Percentiles rank a stretch among this genome's conserved stretches.
These are phyloP conservation scores for Champsocephalus gunnari DNA, from an alignment of 2,797 vertebrate species.

Conservation along the genomic window DNA sequence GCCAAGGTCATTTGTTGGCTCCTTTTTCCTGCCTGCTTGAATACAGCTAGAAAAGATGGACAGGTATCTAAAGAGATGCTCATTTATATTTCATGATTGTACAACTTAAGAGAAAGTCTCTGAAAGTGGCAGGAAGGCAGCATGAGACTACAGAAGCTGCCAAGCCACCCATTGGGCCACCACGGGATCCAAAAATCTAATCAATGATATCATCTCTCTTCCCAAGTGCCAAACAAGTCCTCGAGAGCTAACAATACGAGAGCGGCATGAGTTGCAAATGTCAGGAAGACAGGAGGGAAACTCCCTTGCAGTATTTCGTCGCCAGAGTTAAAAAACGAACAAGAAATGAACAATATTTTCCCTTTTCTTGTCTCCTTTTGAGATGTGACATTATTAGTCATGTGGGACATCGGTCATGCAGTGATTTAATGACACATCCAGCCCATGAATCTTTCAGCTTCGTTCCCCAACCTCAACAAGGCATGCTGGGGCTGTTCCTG, in stretches of 20 bases:
- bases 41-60: neutral
- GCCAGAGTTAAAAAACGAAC: conserved; percentile 47
- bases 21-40: neutral
- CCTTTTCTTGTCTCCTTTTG: conserved; percentile 78
- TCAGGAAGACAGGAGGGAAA: conserved; percentile 17
- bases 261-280: conserved; percentile 30
- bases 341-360: conserved; percentile 72
- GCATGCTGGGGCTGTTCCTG: conserved; percentile 82
- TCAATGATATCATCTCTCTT: conserved; percentile 45
- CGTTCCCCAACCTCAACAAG: conserved; percentile 71
- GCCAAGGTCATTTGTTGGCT: neutral
- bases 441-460: conserved; percentile 84
- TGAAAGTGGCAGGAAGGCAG: conserved; percentile 24
- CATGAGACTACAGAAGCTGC: conserved; percentile 19
- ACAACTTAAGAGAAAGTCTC: neutral
- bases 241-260: conserved; percentile 43
- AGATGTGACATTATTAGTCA: conserved; percentile 82
- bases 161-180: conserved; percentile 35
- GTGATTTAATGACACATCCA: conserved; percentile 85
- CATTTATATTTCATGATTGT: neutral
- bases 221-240: conserved; percentile 47
- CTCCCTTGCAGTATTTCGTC: conserved; percentile 29
- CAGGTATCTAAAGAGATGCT: neutral
- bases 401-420: conserved; percentile 86
- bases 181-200: conserved; percentile 20